phyloP scores from a whole-genome alignment of 2,888 invertebrate species.

The Volucella bombylans region DNA sequence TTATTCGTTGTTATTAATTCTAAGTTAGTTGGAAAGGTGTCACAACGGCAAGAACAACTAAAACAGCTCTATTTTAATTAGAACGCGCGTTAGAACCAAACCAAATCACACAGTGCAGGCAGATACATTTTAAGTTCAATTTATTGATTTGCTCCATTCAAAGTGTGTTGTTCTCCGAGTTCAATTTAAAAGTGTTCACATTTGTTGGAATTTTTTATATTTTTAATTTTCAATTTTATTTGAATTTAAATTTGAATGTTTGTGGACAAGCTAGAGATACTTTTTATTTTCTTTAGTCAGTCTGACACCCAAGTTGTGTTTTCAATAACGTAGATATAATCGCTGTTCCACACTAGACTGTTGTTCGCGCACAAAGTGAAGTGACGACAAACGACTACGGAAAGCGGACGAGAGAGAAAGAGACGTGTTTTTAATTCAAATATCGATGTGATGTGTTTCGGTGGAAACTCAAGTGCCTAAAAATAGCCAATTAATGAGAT shows the following conservation, averaged over 20 bases:
- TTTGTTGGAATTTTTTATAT: not conserved
- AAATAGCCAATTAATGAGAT: constrained; percentile 63
- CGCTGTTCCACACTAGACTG: constrained; percentile 54
- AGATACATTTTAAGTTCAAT: constrained; percentile 47
- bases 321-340: constrained; percentile 32
- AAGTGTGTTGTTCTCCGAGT: constrained; percentile 14
- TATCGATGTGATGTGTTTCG: constrained; percentile 54
- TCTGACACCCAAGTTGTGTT: constrained; percentile 32
- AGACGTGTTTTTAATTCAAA: constrained; percentile 31
- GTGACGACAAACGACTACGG: constrained; percentile 34
- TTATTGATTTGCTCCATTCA: constrained; percentile 58
- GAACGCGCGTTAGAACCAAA: constrained; percentile 62
- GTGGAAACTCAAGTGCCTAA: constrained; percentile 70
- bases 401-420: constrained; percentile 10
- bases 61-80: constrained; percentile 39
- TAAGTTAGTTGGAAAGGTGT: constrained; percentile 74
- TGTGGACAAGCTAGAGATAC: constrained; percentile 47
- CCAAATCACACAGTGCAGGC: constrained; percentile 13
- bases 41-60: constrained; percentile 72
- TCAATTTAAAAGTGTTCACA: too few species aligned
- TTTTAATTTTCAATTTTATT: constrained; percentile 15
- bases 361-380: constrained; percentile 11
- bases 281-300: constrained; percentile 13
- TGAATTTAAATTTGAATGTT: not conserved
- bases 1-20: constrained; percentile 74